phyloP scores from a whole-genome alignment of 1,140 invertebrate genomes.

The Drosophila simulans region DNA sequence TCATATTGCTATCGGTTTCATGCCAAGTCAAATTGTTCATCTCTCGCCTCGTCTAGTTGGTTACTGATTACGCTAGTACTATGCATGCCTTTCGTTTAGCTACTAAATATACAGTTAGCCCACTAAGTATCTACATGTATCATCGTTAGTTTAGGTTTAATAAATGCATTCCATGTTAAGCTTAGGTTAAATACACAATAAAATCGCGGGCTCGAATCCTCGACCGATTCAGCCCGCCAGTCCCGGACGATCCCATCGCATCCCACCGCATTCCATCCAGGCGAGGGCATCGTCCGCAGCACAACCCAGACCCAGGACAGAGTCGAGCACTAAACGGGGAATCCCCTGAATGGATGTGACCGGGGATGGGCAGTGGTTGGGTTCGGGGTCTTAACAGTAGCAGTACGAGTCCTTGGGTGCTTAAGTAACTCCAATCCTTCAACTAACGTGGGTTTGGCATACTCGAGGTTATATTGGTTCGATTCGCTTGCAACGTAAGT shows the following conservation, averaged over 20 bases:
- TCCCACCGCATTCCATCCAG: not conserved
- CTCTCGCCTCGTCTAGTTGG: slow-evolving; percentile 18
- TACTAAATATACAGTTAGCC: slow-evolving; percentile 75
- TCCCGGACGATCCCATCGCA: slow-evolving; percentile 30
- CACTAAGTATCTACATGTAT: slow-evolving; percentile 39
- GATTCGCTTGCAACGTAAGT: slow-evolving; percentile 6
- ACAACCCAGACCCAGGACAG: slow-evolving; percentile 55
- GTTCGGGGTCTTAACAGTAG: slow-evolving; percentile 7
- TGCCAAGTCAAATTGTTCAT: slow-evolving; percentile 33
- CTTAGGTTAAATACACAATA: slow-evolving; percentile 62
- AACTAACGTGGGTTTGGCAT: slow-evolving; percentile 26
- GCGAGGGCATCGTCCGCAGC: slow-evolving; percentile 37
- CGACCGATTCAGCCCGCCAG: slow-evolving; percentile 43
- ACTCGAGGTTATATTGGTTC: slow-evolving; percentile 17
- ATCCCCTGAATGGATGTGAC: slow-evolving; percentile 4
- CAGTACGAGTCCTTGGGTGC: slow-evolving; percentile 11
- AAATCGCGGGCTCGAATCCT: slow-evolving; percentile 45
- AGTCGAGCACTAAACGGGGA: slow-evolving; percentile 49
- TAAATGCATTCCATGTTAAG: slow-evolving; percentile 66
- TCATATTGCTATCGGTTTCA: slow-evolving; percentile 73
- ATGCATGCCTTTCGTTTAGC: slow-evolving; percentile 56
- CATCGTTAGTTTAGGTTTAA: slow-evolving; percentile 33
- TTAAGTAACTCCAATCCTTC: slow-evolving; percentile 4
- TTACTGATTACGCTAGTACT: slow-evolving; percentile 40
- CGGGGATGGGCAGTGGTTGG: not conserved